Conservation (phyloP, 92 coral and sea anemone species). For the Isaurus tuberculatus region DNA sequence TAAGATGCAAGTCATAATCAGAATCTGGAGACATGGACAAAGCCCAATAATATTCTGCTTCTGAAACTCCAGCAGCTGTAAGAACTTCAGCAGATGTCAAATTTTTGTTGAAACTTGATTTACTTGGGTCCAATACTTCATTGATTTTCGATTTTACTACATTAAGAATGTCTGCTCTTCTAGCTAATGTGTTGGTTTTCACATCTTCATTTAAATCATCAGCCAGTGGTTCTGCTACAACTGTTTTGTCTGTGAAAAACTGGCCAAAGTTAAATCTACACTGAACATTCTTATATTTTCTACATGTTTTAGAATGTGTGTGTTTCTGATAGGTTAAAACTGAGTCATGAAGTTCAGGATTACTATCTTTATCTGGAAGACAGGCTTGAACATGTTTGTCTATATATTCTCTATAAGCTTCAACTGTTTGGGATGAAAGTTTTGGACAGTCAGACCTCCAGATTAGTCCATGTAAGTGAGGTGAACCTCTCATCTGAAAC, state of each 20-base stretch:
- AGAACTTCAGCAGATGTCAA: not conserved
- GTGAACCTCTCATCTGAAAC: conserved; percentile 71
- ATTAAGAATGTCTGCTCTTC: conserved; percentile 17
- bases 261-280: conserved; percentile 57
- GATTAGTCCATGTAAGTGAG: conserved; percentile 61
- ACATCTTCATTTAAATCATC: conserved; percentile 34
- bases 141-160: conserved; percentile 10
- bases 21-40: too few relatives aligned
- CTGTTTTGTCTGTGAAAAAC: conserved; percentile 45
- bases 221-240: conserved; percentile 45
- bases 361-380: conserved; percentile 50
- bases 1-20: too few relatives aligned
- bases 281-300: conserved; percentile 42
- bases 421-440: conserved; percentile 25
- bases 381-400: conserved; percentile 61
- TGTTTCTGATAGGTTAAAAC: conserved; percentile 50
- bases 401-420: conserved; percentile 44
- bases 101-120: conserved; percentile 42
- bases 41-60: too few relatives aligned
- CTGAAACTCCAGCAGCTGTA: too few relatives aligned
- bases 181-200: not conserved
- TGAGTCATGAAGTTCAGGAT: conserved; percentile 54
- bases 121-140: conserved; percentile 44
- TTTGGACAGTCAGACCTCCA: conserved; percentile 62
- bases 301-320: conserved; percentile 44